Percentiles rank a stretch among this genome's conserved stretches.
phyloP scores from a whole-genome alignment of 2,113 vertebrate genomes.

The Apeltes quadracus region DNA sequence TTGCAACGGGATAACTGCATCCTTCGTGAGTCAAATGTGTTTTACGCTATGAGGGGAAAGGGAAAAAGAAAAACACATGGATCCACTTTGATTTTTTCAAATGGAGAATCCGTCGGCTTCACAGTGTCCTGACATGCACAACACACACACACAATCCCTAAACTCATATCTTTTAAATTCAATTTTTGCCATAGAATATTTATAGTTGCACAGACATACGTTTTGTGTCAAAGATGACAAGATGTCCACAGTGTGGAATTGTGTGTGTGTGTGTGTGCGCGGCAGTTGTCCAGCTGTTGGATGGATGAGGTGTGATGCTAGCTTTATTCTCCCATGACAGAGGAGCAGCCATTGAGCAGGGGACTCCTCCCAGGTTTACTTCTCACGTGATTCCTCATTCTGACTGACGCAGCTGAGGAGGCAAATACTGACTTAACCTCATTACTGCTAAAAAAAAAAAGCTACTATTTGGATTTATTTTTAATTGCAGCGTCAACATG shows the following conservation, averaged over 20 bases:
- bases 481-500: conserved; percentile 34
- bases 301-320: conserved; percentile 65
- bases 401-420: conserved; percentile 36
- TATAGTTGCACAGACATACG: conserved; percentile 27
- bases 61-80: conserved; percentile 55
- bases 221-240: conserved; percentile 24
- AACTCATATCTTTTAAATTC: conserved; percentile 28
- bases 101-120: conserved; percentile 42
- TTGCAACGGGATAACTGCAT: conserved; percentile 44
- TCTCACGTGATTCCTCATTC: conserved; percentile 56
- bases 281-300: conserved; percentile 22
- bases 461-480: conserved; percentile 49
- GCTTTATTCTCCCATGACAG: conserved; percentile 54
- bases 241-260: conserved; percentile 3
- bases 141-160: not conserved
- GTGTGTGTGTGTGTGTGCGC: conserved; percentile 8
- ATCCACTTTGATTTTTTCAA: conserved; percentile 49
- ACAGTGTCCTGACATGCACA: not conserved
- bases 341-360: conserved; percentile 33
- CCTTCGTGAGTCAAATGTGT: conserved; percentile 51
- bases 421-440: conserved; percentile 50
- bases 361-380: conserved; percentile 36
- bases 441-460: conserved; percentile 36
- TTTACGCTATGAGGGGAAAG: conserved; percentile 40
- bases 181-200: conserved; percentile 39